A percentile compares a stretch with the other conserved stretches of the same genome.
phyloP scores from a whole-genome alignment of 2,797 vertebrate species.

The Phoeniculus purpureus region DNA sequence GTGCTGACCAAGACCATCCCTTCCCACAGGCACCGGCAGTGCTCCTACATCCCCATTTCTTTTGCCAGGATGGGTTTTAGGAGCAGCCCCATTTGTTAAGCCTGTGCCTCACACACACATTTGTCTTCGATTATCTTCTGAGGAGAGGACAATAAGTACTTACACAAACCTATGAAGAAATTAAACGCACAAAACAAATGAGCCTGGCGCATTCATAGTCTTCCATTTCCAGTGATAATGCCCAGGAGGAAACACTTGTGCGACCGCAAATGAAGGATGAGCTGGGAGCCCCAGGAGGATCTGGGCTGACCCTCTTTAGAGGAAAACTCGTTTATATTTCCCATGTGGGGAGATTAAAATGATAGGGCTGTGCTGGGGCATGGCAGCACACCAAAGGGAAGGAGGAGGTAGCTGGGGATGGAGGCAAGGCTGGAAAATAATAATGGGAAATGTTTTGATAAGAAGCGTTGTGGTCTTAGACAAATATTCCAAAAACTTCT shows the following conservation, averaged over 20 bases:
- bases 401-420: slow-evolving; percentile 42
- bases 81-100: slow-evolving; percentile 41
- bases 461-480: slow-evolving; percentile 44
- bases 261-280: slow-evolving; percentile 48
- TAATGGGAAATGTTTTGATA: slow-evolving; percentile 66
- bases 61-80: not conserved
- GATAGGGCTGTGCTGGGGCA: not conserved
- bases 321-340: slow-evolving; percentile 16
- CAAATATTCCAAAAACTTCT: slow-evolving; percentile 59
- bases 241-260: slow-evolving; percentile 34
- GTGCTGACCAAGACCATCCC: slow-evolving; percentile 40
- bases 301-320: not conserved
- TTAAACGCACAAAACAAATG: slow-evolving; percentile 66
- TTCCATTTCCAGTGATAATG: slow-evolving; percentile 46
- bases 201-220: slow-evolving; percentile 36
- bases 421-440: slow-evolving; percentile 43
- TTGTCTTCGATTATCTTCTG: slow-evolving; percentile 45
- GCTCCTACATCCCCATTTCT: not conserved
- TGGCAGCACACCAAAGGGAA: not conserved
- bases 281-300: not conserved
- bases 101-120: not conserved
- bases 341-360: not conserved
- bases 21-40: not conserved
- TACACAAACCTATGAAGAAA: slow-evolving; percentile 55
- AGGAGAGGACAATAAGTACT: slow-evolving; percentile 52